Conservation (phyloP, 2,113 vertebrate genomes). For the Vidua macroura region DNA sequence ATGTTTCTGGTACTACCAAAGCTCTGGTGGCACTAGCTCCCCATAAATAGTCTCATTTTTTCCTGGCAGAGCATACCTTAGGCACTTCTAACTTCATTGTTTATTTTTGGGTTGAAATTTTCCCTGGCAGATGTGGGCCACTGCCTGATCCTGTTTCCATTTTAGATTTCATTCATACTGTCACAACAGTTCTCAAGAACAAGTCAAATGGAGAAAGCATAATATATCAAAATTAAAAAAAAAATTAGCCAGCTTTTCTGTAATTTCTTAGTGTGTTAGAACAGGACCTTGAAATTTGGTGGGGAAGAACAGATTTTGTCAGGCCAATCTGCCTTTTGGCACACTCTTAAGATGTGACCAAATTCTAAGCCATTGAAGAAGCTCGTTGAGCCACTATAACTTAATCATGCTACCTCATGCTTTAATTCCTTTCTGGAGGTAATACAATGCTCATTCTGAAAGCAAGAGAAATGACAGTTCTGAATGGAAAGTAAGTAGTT, state of each 20-base stretch:
- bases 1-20: not conserved
- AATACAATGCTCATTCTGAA: not conserved
- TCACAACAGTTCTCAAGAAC: not conserved
- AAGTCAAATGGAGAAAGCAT: not conserved
- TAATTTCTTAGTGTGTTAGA: not conserved
- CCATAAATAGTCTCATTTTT: not conserved
- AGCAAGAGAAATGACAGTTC: not conserved
- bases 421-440: not conserved
- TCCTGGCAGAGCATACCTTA: not conserved
- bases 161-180: not conserved
- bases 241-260: not conserved
- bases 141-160: not conserved
- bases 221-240: not conserved
- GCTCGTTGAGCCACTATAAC: not conserved
- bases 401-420: not conserved
- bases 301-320: not conserved
- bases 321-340: not conserved
- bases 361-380: not conserved
- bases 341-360: not conserved
- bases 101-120: not conserved
- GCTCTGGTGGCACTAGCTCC: not conserved
- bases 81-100: fast-evolving
- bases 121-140: not conserved
- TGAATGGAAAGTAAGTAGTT: not conserved
- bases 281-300: not conserved